Conservation (phyloP, 2,797 vertebrate species). For the Huso huso region DNA sequence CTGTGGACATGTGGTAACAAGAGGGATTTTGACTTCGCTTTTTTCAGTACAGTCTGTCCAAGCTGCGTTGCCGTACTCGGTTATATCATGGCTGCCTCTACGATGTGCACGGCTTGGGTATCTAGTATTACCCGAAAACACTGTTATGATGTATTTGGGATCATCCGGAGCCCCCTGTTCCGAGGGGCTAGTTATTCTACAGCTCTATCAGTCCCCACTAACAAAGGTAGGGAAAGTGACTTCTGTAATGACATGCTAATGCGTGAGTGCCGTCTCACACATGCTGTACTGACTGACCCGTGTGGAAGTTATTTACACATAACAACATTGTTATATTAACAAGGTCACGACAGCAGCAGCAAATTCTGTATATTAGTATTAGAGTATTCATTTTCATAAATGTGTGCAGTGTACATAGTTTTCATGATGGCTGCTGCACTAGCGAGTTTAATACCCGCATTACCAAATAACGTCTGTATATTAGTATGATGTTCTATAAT, state of each 20-base stretch:
- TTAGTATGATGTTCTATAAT: too few relatives aligned
- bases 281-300: too few relatives aligned
- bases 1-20: too few relatives aligned
- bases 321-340: neutral
- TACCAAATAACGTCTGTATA: too few relatives aligned
- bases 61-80: slow-evolving; percentile 21
- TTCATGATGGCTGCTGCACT: too few relatives aligned
- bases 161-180: slow-evolving; percentile 8
- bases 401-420: too few relatives aligned
- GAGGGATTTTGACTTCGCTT: too few relatives aligned
- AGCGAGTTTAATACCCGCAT: too few relatives aligned
- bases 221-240: slow-evolving; percentile 26
- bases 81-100: slow-evolving; percentile 51
- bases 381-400: neutral
- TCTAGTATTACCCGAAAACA: slow-evolving; percentile 43
- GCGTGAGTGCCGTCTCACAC: too few relatives aligned
- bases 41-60: slow-evolving; percentile 17
- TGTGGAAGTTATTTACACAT: too few relatives aligned
- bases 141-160: slow-evolving; percentile 16
- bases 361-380: neutral
- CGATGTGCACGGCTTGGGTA: slow-evolving; percentile 21
- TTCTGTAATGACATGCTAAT: too few relatives aligned
- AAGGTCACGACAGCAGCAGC: neutral
- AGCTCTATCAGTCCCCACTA: slow-evolving; percentile 13
- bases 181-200: slow-evolving; percentile 33